Evolutionary conservation across 2,888 invertebrate genomes (phyloP).

Genomic region (Tupiocoris notatus): DNA sequence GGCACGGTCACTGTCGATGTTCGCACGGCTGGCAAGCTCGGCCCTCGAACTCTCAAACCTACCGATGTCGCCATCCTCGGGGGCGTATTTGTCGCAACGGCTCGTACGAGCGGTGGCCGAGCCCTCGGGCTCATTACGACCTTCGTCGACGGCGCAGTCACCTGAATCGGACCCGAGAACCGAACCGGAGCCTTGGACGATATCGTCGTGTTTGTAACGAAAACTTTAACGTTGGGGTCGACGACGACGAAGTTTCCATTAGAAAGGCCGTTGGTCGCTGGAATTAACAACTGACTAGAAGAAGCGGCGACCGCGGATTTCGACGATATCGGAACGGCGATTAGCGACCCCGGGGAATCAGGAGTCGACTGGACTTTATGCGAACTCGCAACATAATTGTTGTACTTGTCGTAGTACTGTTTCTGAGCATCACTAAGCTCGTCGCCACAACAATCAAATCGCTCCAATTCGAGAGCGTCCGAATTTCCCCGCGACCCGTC

Average conservation of each 20-base stretch:
- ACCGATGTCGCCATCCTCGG: background rate
- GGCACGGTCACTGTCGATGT: background rate
- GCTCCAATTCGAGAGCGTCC: background rate
- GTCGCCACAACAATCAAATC: slow-evolving; percentile 22
- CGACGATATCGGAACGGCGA: background rate
- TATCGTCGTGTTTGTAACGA: background rate
- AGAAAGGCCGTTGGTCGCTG: slow-evolving; percentile 18
- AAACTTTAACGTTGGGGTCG: slow-evolving; percentile 16
- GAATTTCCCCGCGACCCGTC: background rate
- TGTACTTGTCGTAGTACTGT: slow-evolving; percentile 3
- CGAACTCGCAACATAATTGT: background rate
- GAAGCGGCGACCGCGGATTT: background rate
- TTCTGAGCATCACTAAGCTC: slow-evolving; percentile 25
- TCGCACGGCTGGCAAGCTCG: background rate
- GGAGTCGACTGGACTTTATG: background rate
- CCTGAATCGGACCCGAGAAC: background rate
- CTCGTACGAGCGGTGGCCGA: background rate
- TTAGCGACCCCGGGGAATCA: background rate
- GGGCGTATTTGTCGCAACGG: background rate
- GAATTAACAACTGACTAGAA: slow-evolving; percentile 1
- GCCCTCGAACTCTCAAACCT: background rate
- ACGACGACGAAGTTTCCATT: slow-evolving; percentile 24
- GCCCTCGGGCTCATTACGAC: background rate
- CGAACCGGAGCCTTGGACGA: background rate
- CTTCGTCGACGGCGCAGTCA: background rate